These are phyloP conservation scores for Aporrectodea caliginosa DNA, from an alignment of 1,140 invertebrate species.

Conservation along the genomic window DNA sequence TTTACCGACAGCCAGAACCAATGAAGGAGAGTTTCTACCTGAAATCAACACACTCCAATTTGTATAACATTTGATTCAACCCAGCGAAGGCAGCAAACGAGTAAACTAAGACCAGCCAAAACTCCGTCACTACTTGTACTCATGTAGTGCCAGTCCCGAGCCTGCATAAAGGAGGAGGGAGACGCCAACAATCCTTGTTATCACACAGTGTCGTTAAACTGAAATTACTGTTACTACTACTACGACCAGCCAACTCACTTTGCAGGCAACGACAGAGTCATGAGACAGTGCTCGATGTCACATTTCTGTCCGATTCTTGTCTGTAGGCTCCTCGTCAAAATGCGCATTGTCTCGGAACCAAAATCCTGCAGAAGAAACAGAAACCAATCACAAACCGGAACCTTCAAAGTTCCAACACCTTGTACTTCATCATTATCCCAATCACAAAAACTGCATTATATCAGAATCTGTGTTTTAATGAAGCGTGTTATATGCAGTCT, in stretches of 20 bases:
- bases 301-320: slow-evolving; percentile 4
- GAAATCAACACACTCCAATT: not conserved
- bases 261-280: not conserved
- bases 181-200: not conserved
- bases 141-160: not conserved
- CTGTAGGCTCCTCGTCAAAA: not conserved
- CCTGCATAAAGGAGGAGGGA: not conserved
- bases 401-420: too few species aligned
- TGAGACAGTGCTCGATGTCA: not conserved
- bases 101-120: not conserved
- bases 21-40: not conserved
- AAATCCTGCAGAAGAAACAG: not conserved
- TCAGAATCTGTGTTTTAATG: not conserved
- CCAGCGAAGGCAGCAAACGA: not conserved
- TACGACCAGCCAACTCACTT: not conserved
- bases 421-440: too few species aligned
- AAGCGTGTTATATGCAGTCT: not conserved
- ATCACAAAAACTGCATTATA: not conserved
- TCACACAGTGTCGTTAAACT: not conserved
- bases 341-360: not conserved
- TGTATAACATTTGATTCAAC: not conserved
- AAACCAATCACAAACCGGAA: too few species aligned
- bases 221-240: not conserved
- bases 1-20: not conserved
- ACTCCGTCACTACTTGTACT: not conserved